Percentiles rank a stretch among this genome's conserved stretches.
Conservation (phyloP, 2,113 vertebrate species). For the Daubentonia madagascariensis region DNA sequence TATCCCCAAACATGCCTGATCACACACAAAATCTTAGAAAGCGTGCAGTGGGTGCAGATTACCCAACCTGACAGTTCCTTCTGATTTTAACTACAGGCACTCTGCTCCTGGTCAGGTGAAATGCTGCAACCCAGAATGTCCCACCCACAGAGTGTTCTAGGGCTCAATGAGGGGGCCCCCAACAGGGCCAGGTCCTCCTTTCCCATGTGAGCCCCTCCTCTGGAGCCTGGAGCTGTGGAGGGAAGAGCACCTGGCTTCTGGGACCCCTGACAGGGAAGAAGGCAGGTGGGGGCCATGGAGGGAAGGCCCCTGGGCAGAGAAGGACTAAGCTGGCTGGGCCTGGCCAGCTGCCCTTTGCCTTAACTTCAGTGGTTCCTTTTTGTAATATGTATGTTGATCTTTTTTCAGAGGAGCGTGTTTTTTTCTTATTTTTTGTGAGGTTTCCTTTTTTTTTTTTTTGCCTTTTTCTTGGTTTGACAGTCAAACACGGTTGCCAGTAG, state of each 20-base stretch:
- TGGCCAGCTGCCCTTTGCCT: not conserved
- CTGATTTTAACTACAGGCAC: not conserved
- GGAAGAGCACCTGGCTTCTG: not conserved
- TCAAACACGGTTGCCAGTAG: too few species aligned
- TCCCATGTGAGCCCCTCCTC: not conserved
- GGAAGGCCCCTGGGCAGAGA: not conserved
- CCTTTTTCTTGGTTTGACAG: too few species aligned
- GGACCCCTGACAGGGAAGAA: not conserved
- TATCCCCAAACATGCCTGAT: not conserved
- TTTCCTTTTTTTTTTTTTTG: too few species aligned
- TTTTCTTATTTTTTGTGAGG: too few species aligned
- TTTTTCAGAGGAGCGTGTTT: too few species aligned
- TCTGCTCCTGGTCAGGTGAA: not conserved
- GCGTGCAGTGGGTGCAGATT: not conserved
- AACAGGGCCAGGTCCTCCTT: not conserved
- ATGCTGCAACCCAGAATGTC: not conserved
- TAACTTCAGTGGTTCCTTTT: not conserved
- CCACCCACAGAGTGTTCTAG: not conserved
- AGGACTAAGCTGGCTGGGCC: too few species aligned
- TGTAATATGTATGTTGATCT: too few species aligned
- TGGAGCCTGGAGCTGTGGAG: not conserved
- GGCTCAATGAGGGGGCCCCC: not conserved
- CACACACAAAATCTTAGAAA: not conserved
- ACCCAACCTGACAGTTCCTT: not conserved
- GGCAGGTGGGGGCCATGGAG: not conserved